A percentile compares a stretch with the other conserved stretches of the same genome.
Conservation (phyloP, 2,888 invertebrate species). For the Balanococcus diminutus region DNA sequence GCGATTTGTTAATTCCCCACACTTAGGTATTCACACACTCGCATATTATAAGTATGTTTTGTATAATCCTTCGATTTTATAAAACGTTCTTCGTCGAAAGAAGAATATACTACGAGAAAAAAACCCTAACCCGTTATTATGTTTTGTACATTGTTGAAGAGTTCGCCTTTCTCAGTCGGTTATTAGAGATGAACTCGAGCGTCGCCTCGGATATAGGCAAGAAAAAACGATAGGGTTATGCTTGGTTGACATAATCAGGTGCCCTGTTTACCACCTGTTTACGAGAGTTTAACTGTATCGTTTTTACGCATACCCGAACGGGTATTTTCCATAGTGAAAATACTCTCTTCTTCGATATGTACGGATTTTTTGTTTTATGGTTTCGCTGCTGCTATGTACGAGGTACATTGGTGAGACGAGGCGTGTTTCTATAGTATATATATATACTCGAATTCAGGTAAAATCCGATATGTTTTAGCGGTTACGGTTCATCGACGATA, state of each 20-base stretch:
- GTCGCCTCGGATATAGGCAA: neutral
- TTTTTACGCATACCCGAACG: neutral
- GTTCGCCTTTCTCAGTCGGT: neutral
- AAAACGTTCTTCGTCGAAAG: neutral
- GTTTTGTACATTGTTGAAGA: slow-evolving; percentile 6
- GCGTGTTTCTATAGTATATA: too few species aligned
- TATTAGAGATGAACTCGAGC: slow-evolving; percentile 18
- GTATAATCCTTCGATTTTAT: neutral
- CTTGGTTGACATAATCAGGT: slow-evolving; percentile 41
- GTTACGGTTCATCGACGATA: neutral
- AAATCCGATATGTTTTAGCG: slow-evolving; percentile 30
- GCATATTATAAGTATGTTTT: too few species aligned
- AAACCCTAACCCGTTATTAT: slow-evolving; percentile 33
- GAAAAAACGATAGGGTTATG: slow-evolving; percentile 23
- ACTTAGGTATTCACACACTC: neutral
- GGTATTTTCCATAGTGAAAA: neutral
- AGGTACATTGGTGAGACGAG: too few species aligned
- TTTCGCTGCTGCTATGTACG: neutral
- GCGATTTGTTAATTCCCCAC: neutral
- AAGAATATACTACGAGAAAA: neutral
- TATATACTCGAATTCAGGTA: slow-evolving; percentile 5
- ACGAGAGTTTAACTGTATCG: slow-evolving; percentile 21
- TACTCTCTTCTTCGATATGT: neutral
- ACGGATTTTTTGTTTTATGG: slow-evolving; percentile 10
- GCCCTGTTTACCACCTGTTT: slow-evolving; percentile 37